Evolutionary conservation across 2,113 vertebrate genomes (phyloP), one percentile per base, ranked within the genome.

Genomic region (Cercopithecus mona): DNA sequence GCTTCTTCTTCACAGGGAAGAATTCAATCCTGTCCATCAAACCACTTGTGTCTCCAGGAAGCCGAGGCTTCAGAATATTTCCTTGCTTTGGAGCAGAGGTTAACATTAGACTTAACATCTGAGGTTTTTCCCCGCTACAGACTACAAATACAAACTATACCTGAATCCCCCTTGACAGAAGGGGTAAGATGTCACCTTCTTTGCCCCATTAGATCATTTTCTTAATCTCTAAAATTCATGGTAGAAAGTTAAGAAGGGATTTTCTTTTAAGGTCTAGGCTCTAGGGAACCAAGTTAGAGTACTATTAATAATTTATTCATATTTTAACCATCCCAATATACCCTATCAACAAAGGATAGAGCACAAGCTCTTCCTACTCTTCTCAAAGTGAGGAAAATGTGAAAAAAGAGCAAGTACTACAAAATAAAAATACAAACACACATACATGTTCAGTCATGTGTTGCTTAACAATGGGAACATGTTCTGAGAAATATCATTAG

Each of bases 21-120:
- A 93, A 93, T 72, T 97, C 82, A 45, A 50, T 75, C 82, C 66
- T 91, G 40, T 92, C 88, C 79, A 89, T 61, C 85, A 82, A 88
- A 79, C 40, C 40, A 64, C 23, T 27, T 52, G 25, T 27, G 45
- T 82, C 73, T 81, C 88, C n/a, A 79, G 79, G 45, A 72, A 89
- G 61, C 27, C 72, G 25, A 38, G 73, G 35, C 78, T 92, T 93
- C 75, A 70, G 72, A 48, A 50, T 35, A 52, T 43, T 85, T 75
- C 52, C 30, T 64, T 79, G 79, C 59, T 94, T 14, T 81, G 55
- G 40, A 88, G 10, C 30, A 76, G 14, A 87, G 25, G 64, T 86
- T 68, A 79, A 80, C 57, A 61, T 80, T 5, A 72, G 64, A 50
- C 66, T 20, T n/a, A n/a, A 35, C 61, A 61, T 55, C 55, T 87